Percentiles rank a stretch among this genome's conserved stretches.
Conservation (phyloP, 2,113 vertebrate species). For the Mellivora capensis region DNA sequence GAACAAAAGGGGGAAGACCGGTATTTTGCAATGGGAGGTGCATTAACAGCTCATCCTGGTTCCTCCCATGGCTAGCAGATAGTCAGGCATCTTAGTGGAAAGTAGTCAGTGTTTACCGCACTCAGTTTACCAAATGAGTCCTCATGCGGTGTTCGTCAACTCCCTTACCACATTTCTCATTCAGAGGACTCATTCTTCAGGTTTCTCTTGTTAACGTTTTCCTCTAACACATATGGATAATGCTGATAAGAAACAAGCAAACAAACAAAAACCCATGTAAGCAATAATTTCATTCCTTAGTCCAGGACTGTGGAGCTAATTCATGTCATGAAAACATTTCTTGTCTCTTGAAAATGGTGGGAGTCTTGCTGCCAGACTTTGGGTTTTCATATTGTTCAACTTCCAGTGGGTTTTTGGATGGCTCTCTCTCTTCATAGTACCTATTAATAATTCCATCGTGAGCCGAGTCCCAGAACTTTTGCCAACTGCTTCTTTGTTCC, state of each 20-base stretch:
- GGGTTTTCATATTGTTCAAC: background rate
- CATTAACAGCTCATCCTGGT: background rate
- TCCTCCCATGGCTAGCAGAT: background rate
- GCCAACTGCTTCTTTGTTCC: background rate
- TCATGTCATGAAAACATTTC: background rate
- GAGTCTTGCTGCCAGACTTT: background rate
- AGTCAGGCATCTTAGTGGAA: background rate
- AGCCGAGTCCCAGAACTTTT: background rate
- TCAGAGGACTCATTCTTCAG: background rate
- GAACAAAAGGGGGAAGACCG: background rate
- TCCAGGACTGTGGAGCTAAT: background rate
- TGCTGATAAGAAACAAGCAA: background rate
- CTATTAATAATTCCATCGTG: background rate
- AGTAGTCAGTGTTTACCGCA: background rate
- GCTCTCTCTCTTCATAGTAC: background rate
- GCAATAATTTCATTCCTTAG: background rate
- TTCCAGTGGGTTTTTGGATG: background rate
- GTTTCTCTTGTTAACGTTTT: background rate
- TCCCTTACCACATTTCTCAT: background rate
- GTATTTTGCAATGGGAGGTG: background rate
- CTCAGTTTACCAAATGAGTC: background rate
- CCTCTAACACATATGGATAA: background rate
- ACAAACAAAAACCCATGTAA: background rate
- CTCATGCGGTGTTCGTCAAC: background rate
- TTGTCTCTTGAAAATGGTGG: background rate